phyloP scores from a whole-genome alignment of 1,140 invertebrate genomes.

The Eueides isabella region DNA sequence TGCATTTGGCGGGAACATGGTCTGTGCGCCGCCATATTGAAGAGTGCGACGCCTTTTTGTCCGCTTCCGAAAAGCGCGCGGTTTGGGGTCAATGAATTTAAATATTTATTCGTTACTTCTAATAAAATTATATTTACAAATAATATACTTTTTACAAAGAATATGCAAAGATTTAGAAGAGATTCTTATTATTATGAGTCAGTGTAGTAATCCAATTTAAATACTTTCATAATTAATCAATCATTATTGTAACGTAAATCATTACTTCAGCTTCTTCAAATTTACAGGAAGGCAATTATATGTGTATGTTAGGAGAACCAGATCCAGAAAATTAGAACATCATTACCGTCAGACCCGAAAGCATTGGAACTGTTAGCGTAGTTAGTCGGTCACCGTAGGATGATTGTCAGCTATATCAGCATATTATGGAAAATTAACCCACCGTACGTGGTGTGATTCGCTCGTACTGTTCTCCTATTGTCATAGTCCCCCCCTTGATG shows the following conservation, averaged over 20 bases:
- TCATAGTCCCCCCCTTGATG: conserved; percentile 74
- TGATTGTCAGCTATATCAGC: conserved; percentile 60
- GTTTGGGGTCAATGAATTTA: conserved; percentile 69
- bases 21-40: conserved; percentile 52
- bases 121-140: background rate
- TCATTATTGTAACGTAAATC: too few species aligned
- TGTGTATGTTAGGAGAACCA: too few species aligned
- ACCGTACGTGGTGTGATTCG: conserved; percentile 77
- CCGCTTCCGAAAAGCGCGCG: conserved; percentile 68
- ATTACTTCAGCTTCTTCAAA: too few species aligned
- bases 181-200: background rate
- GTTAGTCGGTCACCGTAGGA: conserved; percentile 21
- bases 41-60: conserved; percentile 54
- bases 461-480: conserved; percentile 77
- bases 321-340: background rate
- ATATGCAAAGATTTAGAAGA: background rate
- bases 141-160: background rate
- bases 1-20: conserved; percentile 37
- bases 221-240: too few species aligned
- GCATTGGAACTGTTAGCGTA: conserved; percentile 18
- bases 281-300: too few species aligned
- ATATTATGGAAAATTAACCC: conserved; percentile 72
- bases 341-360: background rate
- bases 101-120: conserved; percentile 13
- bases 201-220: background rate